Evolutionary conservation across 2,888 invertebrate genomes (phyloP), one percentile per base, ranked within the genome.

Genomic region (Tholera decimalis): DNA sequence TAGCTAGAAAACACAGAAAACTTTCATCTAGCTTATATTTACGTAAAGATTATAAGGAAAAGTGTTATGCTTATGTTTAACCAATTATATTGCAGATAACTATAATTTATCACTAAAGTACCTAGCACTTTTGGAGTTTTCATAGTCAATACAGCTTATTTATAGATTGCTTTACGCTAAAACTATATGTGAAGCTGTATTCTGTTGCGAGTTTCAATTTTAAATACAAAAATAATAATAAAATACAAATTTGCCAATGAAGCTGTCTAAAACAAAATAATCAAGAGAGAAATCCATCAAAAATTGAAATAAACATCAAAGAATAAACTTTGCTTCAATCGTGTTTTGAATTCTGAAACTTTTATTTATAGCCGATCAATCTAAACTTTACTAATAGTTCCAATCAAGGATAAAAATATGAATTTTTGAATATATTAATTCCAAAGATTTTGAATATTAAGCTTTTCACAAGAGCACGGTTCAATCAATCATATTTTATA

Each of bases 331-430:
- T 22, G 35, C 49, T 62, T 47, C 44, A 62, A 66, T 69, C 62
- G 22, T 70, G 62, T 66, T 76, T 66, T 37, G 62, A 65, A 76
- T 66, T 66, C 39, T 56, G 59, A 70, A 69, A 50, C 62, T 39
- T 47, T 66, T 69, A 67, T 73, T 67, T 59, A 69, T 58, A 55
- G 54, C 37, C 59, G 62, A 70, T 75, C 76, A 70, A 70, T 77
- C 57, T 63, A 63, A 77, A 79, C 62, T 77, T 77, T 76, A 47
- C 35, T 70, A 63, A 79, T 70, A 77, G 73, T 74, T 72, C 6
- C 55, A 74, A 74, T 60, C 59, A 77, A 44, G 3, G 22, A 24
- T 72, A 47, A 77, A 77, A 60, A 11, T 50, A 77, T 60, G 56
- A 71, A 57, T 74, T 71, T 74, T 39, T 60, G 58, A 71, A 77